These are phyloP conservation scores for Emys orbicularis DNA, from an alignment of 2,797 vertebrate genomes.

Conservation along the genomic window DNA sequence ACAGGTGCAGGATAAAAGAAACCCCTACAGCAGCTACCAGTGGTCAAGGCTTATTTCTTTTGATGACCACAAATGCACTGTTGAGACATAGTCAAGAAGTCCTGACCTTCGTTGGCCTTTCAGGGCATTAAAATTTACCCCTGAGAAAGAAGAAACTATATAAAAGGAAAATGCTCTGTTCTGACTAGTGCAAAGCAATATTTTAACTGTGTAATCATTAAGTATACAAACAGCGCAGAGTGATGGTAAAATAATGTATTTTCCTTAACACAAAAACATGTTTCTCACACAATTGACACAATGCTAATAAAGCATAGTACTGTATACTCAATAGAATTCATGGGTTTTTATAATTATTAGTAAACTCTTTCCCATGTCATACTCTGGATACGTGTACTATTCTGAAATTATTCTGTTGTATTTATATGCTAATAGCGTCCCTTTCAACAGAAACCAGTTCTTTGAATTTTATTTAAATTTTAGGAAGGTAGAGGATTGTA, in stretches of 20 bases:
- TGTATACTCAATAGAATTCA: constrained; percentile 66
- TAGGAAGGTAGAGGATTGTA: constrained; percentile 79
- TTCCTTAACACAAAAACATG: constrained; percentile 71
- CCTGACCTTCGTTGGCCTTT: constrained; percentile 80
- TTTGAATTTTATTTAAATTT: constrained; percentile 83
- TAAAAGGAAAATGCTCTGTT: constrained; percentile 60
- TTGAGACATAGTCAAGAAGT: constrained; percentile 81
- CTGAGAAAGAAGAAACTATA: constrained; percentile 67
- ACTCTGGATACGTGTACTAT: constrained; percentile 67
- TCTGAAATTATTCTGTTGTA: constrained; percentile 79
- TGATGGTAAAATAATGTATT: constrained; percentile 72
- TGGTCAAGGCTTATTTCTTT: constrained; percentile 82
- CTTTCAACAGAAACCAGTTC: constrained; percentile 73
- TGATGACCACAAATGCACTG: constrained; percentile 81
- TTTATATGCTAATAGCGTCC: constrained; percentile 81
- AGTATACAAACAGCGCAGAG: constrained; percentile 74
- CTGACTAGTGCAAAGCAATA: constrained; percentile 66
- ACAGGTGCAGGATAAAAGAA: constrained; percentile 90
- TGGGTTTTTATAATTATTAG: constrained; percentile 79
- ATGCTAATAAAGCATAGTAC: constrained; percentile 68
- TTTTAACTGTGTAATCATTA: constrained; percentile 69
- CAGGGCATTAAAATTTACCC: constrained; percentile 79
- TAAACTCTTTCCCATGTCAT: constrained; percentile 79
- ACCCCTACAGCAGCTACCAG: constrained; percentile 79
- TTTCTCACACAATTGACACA: constrained; percentile 65